These are phyloP conservation scores for Brotula barbata DNA, from an alignment of 2,797 vertebrate genomes.

Conservation along the genomic window DNA sequence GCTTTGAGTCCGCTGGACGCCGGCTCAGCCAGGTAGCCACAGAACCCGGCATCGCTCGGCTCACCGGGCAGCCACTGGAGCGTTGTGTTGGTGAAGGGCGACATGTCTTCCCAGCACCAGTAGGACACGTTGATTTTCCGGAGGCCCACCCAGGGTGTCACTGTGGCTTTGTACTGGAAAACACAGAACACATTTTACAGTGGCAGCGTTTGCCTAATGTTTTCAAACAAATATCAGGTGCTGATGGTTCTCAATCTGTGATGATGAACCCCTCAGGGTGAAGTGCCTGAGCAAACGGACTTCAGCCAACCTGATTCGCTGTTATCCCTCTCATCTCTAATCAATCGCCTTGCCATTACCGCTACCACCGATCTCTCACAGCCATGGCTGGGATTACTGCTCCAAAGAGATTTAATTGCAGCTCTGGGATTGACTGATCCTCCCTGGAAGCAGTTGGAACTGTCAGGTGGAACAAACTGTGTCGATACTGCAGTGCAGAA, in stretches of 20 bases:
- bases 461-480: constrained; percentile 2
- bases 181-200: not conserved
- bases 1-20: constrained; percentile 87
- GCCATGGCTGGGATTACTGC: constrained; percentile 31
- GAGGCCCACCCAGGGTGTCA: constrained; percentile 97
- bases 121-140: constrained; percentile 97
- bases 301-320: constrained; percentile 14
- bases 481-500: not conserved
- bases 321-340: constrained; percentile 37
- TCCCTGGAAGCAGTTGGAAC: constrained; percentile 21
- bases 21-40: constrained; percentile 91
- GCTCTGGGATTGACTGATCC: constrained; percentile 39
- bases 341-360: constrained; percentile 45
- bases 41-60: constrained; percentile 95
- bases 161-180: constrained; percentile 83
- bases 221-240: too few relatives aligned
- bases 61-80: constrained; percentile 91
- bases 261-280: too few relatives aligned
- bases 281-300: not conserved
- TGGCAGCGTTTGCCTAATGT: too few relatives aligned
- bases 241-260: too few relatives aligned
- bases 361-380: constrained; percentile 13
- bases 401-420: constrained; percentile 24
- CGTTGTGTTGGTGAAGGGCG: constrained; percentile 92
- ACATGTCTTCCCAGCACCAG: constrained; percentile 99